Percentiles rank a stretch among this genome's conserved stretches.
phyloP scores from a whole-genome alignment of 23 tunicate genomes.

The Ascidia mentula region DNA sequence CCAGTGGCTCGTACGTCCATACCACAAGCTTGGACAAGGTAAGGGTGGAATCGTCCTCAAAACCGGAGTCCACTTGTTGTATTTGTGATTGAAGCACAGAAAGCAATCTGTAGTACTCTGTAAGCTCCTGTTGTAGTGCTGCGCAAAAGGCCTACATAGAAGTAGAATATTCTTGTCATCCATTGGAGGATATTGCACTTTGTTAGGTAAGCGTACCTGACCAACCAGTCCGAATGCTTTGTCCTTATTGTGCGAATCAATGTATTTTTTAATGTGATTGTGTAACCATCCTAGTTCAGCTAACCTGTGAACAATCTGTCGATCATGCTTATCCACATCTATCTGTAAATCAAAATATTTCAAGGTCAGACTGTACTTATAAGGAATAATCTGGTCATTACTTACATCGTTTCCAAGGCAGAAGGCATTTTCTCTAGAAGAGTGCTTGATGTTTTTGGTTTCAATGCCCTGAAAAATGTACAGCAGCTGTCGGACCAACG shows the following conservation, averaged over 20 bases:
- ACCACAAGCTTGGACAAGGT: conserved; percentile 62
- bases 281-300: conserved; percentile 89
- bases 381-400: background rate
- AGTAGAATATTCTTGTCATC: background rate
- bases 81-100: conserved; percentile 69
- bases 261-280: conserved; percentile 64
- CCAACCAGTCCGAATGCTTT: conserved; percentile 84
- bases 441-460: conserved; percentile 62
- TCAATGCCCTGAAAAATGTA: conserved; percentile 88
- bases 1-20: conserved; percentile 68
- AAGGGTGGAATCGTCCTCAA: conserved; percentile 23
- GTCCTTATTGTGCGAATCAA: conserved; percentile 48
- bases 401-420: conserved; percentile 50
- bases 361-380: background rate
- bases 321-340: conserved; percentile 54
- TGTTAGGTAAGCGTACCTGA: conserved; percentile 43
- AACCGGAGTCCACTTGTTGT: conserved; percentile 55
- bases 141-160: conserved; percentile 89
- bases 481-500: conserved; percentile 57
- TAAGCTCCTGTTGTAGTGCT: conserved; percentile 72
- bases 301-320: conserved; percentile 50
- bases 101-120: conserved; percentile 59
- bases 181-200: too few species aligned
- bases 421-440: conserved; percentile 73
- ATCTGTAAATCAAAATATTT: conserved; percentile 16